Evolutionary conservation across 2,888 invertebrate genomes (phyloP).

Genomic region (Pasiphila rectangulata): DNA sequence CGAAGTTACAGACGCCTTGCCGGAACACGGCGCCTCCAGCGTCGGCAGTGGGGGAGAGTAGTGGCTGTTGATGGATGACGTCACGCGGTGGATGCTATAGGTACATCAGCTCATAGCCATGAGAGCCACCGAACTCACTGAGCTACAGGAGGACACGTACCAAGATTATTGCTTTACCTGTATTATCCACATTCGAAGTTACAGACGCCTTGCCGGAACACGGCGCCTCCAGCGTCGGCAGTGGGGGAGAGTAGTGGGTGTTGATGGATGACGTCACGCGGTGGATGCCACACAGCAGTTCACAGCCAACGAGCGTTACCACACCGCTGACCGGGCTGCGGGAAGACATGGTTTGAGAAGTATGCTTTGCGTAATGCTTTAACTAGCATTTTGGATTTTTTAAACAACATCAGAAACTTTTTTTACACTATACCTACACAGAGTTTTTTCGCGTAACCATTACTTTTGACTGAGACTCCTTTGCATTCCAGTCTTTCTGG

Average conservation of each 20-base stretch:
- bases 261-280: slow-evolving; percentile 72
- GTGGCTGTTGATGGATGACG: slow-evolving; percentile 65
- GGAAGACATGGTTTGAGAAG: no score
- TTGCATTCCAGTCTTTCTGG: no score
- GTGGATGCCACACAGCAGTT: slow-evolving; percentile 83
- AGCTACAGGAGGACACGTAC: no score
- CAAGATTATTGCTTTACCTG: no score
- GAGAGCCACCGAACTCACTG: slow-evolving; percentile 79
- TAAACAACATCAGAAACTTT: no score
- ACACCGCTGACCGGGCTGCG: slow-evolving; percentile 79
- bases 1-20: slow-evolving; percentile 13
- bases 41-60: slow-evolving; percentile 44
- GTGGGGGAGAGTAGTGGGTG: slow-evolving; percentile 52
- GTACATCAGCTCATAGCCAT: slow-evolving; percentile 84
- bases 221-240: slow-evolving; percentile 36
- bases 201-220: slow-evolving; percentile 27
- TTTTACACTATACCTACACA: no score
- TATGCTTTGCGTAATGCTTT: no score
- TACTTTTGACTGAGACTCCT: no score
- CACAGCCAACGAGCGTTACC: slow-evolving; percentile 83
- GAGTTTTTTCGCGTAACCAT: no score
- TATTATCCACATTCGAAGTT: slow-evolving; percentile 8
- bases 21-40: slow-evolving; percentile 34
- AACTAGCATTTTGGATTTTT: no score
- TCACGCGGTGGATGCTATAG: slow-evolving; percentile 82